Evolutionary conservation across 2,797 vertebrate genomes (phyloP).

Genomic region (Manis pentadactyla): DNA sequence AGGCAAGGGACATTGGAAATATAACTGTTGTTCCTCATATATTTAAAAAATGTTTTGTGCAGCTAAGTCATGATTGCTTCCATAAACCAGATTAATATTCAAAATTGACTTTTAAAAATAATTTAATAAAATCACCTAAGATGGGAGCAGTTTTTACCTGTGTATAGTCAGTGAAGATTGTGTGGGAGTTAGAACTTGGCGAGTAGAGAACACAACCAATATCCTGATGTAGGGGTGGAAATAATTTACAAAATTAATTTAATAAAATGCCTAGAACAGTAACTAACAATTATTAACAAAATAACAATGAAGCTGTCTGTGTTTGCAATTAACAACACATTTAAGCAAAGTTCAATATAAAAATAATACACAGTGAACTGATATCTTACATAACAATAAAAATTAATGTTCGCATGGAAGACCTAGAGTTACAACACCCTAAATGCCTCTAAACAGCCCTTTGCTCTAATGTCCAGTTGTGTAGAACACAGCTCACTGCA

Average conservation of each 20-base stretch:
- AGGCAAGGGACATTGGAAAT: neutral
- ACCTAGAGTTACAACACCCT: conserved; percentile 24
- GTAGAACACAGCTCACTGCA: neutral
- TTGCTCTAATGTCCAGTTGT: neutral
- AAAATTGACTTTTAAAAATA: conserved; percentile 48
- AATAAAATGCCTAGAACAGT: conserved; percentile 65
- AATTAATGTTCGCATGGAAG: conserved; percentile 26
- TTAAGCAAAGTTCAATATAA: conserved; percentile 69
- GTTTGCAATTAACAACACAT: conserved; percentile 56
- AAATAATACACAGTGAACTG: conserved; percentile 56
- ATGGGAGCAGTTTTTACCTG: neutral
- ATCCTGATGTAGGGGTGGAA: conserved; percentile 54
- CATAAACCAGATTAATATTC: conserved; percentile 42
- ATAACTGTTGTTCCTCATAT: neutral
- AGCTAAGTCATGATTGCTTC: neutral
- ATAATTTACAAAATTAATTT: conserved; percentile 79
- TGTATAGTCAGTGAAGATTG: neutral
- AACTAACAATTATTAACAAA: conserved; percentile 63
- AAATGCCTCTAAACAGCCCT: neutral
- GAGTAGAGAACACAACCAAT: conserved; percentile 56
- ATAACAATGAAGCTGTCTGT: conserved; percentile 30
- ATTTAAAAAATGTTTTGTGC: neutral
- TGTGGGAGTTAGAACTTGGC: neutral
- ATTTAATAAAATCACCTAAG: conserved; percentile 57
- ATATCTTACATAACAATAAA: conserved; percentile 55